These are phyloP conservation scores for Sepioteuthis lessoniana DNA, from an alignment of 2,888 invertebrate species.

Conservation along the genomic window DNA sequence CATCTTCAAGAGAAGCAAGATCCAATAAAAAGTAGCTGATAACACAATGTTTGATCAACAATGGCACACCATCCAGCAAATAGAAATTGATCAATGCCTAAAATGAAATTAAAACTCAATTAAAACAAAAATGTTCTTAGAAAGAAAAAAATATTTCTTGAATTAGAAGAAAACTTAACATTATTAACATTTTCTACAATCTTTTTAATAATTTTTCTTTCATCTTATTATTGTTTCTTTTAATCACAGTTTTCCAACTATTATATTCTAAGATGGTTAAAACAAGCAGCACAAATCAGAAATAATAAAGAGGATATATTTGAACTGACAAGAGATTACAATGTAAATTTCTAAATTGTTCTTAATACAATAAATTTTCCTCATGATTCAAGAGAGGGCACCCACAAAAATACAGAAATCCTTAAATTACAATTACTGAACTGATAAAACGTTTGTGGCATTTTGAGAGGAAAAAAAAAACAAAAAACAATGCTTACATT, in stretches of 20 bases:
- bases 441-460: not conserved
- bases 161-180: not conserved
- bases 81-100: constrained; percentile 82
- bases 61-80: constrained; percentile 80
- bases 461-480: not conserved
- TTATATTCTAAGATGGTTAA: too few species aligned
- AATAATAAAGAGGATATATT: too few species aligned
- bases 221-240: not conserved
- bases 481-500: constrained; percentile 78
- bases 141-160: not conserved
- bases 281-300: too few species aligned
- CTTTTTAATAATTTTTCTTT: not conserved
- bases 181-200: not conserved
- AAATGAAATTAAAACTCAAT: constrained; percentile 35
- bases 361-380: not conserved
- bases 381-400: not conserved
- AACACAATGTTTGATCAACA: constrained; percentile 85
- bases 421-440: not conserved
- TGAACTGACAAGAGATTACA: not conserved
- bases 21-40: constrained; percentile 88
- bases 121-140: too few species aligned
- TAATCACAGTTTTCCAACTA: too few species aligned
- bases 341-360: not conserved
- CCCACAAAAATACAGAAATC: not conserved
- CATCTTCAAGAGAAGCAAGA: constrained; percentile 82